Percentiles rank a stretch among this genome's conserved stretches.
Conservation (phyloP, 2,888 invertebrate species). For the Cataglyphis livida region DNA sequence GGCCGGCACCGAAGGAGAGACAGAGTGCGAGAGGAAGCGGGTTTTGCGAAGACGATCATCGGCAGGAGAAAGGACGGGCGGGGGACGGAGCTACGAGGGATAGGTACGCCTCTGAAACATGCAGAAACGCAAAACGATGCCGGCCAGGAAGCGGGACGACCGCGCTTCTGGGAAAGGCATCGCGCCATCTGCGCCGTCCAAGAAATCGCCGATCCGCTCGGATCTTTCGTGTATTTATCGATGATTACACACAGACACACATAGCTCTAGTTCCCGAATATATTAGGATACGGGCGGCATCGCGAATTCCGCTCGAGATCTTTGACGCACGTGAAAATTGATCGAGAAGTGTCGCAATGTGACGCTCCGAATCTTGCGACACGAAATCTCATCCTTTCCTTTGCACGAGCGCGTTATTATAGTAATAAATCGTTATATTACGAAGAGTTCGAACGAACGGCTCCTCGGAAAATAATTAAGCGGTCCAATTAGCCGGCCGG, state of each 20-base stretch:
- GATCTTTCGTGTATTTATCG: constrained; percentile 59
- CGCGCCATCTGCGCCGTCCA: constrained; percentile 71
- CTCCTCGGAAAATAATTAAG: constrained; percentile 47
- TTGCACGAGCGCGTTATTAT: constrained; percentile 24
- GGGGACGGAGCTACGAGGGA: constrained; percentile 59
- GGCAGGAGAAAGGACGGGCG: constrained; percentile 31
- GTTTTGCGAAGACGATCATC: constrained; percentile 42
- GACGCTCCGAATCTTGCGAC: neutral
- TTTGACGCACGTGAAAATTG: neutral
- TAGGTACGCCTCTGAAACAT: constrained; percentile 68
- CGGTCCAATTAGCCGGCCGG: constrained; percentile 37
- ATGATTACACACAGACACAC: constrained; percentile 52
- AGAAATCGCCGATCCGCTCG: constrained; percentile 63
- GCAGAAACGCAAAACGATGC: constrained; percentile 68
- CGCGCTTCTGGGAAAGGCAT: constrained; percentile 70
- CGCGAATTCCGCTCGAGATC: constrained; percentile 12
- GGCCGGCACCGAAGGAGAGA: neutral
- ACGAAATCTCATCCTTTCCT: neutral
- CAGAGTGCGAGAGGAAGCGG: neutral
- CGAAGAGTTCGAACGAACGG: neutral
- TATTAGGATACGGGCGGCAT: constrained; percentile 21
- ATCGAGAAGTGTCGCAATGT: neutral
- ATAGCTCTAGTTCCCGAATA: constrained; percentile 22
- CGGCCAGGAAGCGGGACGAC: constrained; percentile 68
- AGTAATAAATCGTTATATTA: constrained; percentile 14